Percentiles rank a stretch among this genome's conserved stretches.
These are phyloP conservation scores for Ovibos moschatus DNA, from an alignment of 2,113 vertebrate species.

Conservation along the genomic window DNA sequence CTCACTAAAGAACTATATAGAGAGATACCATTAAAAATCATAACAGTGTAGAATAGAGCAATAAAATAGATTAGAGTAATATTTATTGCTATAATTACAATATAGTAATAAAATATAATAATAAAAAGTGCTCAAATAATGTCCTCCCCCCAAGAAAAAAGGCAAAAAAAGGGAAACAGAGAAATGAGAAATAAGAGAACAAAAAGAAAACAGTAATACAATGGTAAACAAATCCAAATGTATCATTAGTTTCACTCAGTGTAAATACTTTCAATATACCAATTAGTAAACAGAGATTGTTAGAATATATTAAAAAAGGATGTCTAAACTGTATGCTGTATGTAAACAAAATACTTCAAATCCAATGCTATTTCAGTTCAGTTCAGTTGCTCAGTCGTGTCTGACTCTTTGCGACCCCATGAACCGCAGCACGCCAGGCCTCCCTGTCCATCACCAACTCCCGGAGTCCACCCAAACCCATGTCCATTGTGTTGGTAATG, in stretches of 20 bases:
- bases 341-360: neutral
- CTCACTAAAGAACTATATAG: neutral
- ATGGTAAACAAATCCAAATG: neutral
- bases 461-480: neutral
- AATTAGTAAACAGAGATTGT: neutral
- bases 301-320: neutral
- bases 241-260: neutral
- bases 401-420: neutral
- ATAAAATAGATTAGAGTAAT: neutral
- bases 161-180: neutral
- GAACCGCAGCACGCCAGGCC: fast-evolving
- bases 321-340: neutral
- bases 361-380: neutral
- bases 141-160: neutral
- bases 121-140: neutral
- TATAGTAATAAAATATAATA: neutral
- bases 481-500: neutral
- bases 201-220: neutral
- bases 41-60: neutral
- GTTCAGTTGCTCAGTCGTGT: neutral
- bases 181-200: neutral
- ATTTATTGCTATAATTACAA: neutral
- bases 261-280: neutral
- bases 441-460: neutral
- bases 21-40: neutral